phyloP scores from a whole-genome alignment of 2,113 vertebrate species.

The Thryonomys swinderianus region DNA sequence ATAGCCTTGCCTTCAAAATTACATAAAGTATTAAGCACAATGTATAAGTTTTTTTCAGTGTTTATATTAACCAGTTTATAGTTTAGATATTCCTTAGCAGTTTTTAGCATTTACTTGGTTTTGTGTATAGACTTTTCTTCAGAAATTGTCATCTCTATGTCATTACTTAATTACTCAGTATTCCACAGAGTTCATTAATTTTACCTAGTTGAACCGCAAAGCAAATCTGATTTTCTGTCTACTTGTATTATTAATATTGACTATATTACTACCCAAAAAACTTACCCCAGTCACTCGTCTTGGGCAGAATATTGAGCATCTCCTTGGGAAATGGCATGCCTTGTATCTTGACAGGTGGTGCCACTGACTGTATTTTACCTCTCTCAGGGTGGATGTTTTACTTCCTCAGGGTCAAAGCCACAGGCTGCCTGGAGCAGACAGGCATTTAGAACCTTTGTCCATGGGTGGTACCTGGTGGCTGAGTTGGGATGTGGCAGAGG shows the following conservation, averaged over 20 bases:
- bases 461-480: background rate
- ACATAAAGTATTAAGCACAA: background rate
- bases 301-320: background rate
- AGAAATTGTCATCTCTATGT: constrained; percentile 9
- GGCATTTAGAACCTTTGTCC: background rate
- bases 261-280: constrained; percentile 22
- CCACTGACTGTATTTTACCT: constrained; percentile 27
- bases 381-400: background rate
- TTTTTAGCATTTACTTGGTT: constrained; percentile 36
- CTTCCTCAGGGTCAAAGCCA: background rate
- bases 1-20: background rate
- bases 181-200: constrained; percentile 10
- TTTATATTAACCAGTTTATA: constrained; percentile 29
- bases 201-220: constrained; percentile 25
- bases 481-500: background rate
- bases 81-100: background rate
- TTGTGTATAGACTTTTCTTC: constrained; percentile 35
- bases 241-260: background rate
- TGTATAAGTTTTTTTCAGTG: background rate
- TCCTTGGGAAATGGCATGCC: background rate
- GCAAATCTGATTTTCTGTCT: constrained; percentile 32
- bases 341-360: background rate
- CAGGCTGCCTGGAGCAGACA: background rate
- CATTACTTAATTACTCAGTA: background rate
- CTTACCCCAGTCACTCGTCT: background rate